Conservation (phyloP, 2,888 invertebrate species). For the Labia minor region DNA sequence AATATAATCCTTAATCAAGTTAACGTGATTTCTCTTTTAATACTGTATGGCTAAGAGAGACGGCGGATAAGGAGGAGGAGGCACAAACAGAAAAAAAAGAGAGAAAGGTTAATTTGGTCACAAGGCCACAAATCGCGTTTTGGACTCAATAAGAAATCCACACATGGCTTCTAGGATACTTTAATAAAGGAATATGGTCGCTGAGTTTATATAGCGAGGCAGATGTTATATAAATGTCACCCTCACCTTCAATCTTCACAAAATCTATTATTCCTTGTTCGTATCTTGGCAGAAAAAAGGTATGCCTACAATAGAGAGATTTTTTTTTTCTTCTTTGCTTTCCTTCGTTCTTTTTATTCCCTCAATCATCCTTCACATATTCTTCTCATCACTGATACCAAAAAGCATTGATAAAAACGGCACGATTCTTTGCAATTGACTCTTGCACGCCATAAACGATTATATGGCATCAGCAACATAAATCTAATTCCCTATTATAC, state of each 20-base stretch:
- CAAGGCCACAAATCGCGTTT: background rate
- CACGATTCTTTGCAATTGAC: background rate
- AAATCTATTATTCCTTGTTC: constrained; percentile 3
- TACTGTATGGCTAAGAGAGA: too few species aligned
- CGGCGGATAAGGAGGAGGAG: too few species aligned
- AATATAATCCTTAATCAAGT: too few species aligned
- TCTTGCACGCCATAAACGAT: background rate
- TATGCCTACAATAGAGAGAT: background rate
- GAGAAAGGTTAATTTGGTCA: background rate
- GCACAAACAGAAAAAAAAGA: background rate
- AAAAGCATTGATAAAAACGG: background rate
- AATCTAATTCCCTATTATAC: background rate
- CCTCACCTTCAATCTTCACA: background rate
- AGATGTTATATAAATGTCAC: background rate
- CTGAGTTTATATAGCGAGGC: background rate
- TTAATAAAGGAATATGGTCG: too few species aligned
- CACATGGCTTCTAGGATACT: too few species aligned
- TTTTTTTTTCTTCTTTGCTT: too few species aligned
- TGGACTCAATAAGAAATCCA: background rate
- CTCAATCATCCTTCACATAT: background rate
- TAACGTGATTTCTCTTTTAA: too few species aligned
- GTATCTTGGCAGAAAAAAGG: background rate
- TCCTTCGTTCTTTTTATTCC: background rate
- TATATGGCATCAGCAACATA: background rate
- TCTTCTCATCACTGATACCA: background rate